These are phyloP conservation scores for Anarhynchus alexandrinus DNA, from an alignment of 2,113 vertebrate genomes.

Conservation along the genomic window DNA sequence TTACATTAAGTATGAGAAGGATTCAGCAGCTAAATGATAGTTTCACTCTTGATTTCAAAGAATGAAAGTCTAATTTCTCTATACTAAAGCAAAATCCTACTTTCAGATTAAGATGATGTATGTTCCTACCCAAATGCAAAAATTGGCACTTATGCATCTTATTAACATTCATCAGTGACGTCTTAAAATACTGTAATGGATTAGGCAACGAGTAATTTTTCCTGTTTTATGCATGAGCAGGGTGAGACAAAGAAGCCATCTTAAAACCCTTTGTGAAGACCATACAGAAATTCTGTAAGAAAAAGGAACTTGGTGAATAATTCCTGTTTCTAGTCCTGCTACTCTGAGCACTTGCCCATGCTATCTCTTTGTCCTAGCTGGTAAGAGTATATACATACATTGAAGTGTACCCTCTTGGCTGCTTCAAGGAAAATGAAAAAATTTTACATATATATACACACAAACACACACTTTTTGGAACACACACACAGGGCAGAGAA, in stretches of 20 bases:
- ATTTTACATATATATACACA: background rate
- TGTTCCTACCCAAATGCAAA: background rate
- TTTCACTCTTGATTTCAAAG: background rate
- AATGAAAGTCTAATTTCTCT: background rate
- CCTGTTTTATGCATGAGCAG: background rate
- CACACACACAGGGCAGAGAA: background rate
- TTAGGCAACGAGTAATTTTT: background rate
- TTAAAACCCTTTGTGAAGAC: background rate
- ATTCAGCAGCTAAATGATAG: background rate
- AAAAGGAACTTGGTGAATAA: background rate
- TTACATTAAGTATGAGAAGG: background rate
- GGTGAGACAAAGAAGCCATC: background rate
- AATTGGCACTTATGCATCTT: background rate
- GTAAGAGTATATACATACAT: background rate
- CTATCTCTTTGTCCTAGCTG: background rate
- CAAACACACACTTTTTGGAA: background rate
- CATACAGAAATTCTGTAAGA: background rate
- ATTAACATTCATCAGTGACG: background rate
- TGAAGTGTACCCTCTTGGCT: background rate
- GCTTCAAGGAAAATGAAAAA: background rate
- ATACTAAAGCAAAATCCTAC: background rate
- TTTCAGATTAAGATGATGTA: background rate
- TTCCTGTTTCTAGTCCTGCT: background rate
- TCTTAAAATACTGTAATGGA: background rate
- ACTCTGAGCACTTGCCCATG: background rate